Conservation (phyloP, 2,113 vertebrate genomes). For the Hystrix cristata region DNA sequence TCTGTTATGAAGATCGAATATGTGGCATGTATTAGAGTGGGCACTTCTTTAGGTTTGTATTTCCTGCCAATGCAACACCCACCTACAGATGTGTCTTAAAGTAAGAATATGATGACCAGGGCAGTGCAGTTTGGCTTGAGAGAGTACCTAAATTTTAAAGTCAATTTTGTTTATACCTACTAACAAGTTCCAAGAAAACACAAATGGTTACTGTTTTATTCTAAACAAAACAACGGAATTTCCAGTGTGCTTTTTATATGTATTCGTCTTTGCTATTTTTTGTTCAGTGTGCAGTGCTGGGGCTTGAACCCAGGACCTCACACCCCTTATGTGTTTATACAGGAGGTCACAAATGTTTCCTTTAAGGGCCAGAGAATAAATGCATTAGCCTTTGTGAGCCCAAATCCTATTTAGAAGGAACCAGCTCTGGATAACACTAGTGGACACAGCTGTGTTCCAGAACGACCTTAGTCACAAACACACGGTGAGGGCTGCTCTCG, state of each 20-base stretch:
- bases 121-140: not conserved
- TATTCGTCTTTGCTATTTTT: not conserved
- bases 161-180: not conserved
- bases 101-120: not conserved
- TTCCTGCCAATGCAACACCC: not conserved
- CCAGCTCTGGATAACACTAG: accelerated
- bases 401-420: not conserved
- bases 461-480: not conserved
- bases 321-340: not conserved
- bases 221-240: not conserved
- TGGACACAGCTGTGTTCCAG: too few relatives aligned
- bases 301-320: not conserved
- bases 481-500: accelerated
- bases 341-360: too few relatives aligned
- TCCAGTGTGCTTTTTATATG: not conserved
- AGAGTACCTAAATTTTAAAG: not conserved
- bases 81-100: not conserved
- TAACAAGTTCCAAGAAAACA: not conserved
- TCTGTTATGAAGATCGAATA: not conserved
- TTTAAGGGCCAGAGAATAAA: not conserved
- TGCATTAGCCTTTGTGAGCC: not conserved
- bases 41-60: not conserved
- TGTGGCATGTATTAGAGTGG: not conserved
- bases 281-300: not conserved
- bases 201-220: not conserved